Percentiles rank a stretch among this genome's conserved stretches.
Evolutionary conservation across 2,113 vertebrate species (phyloP).

Genomic region (Onychostoma macrolepis): DNA sequence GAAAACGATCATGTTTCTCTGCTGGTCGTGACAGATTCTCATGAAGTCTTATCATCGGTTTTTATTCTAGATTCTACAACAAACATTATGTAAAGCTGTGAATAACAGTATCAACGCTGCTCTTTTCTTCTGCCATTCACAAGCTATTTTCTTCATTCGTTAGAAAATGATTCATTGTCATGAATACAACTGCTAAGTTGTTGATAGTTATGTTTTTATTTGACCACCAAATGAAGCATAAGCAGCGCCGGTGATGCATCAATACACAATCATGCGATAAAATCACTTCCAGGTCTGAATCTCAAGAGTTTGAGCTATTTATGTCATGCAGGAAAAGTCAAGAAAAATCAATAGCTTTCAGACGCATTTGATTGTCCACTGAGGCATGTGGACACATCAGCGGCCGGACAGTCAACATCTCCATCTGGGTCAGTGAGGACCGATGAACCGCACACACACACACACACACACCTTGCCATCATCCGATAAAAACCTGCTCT

Average conservation of each 20-base stretch:
- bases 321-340: slow-evolving; percentile 5
- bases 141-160: neutral
- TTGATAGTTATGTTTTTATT: neutral
- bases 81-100: too few species aligned
- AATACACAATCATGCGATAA: neutral
- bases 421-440: slow-evolving; percentile 33
- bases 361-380: slow-evolving; percentile 13
- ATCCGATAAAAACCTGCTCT: too few species aligned
- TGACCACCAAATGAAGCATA: neutral
- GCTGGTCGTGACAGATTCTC: neutral
- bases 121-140: neutral
- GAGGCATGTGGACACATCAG: slow-evolving; percentile 24
- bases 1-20: neutral
- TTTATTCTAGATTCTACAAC: too few species aligned
- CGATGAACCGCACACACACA: neutral
- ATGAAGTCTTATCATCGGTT: too few species aligned
- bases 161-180: neutral
- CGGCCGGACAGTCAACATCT: neutral
- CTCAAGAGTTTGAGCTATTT: neutral
- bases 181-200: neutral
- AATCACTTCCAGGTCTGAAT: neutral
- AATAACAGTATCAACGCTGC: too few species aligned
- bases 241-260: neutral
- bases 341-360: slow-evolving; percentile 39
- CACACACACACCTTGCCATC: neutral